These are phyloP conservation scores for Brachionus plicatilis DNA, from an alignment of 1,140 invertebrate species.

Conservation along the genomic window DNA sequence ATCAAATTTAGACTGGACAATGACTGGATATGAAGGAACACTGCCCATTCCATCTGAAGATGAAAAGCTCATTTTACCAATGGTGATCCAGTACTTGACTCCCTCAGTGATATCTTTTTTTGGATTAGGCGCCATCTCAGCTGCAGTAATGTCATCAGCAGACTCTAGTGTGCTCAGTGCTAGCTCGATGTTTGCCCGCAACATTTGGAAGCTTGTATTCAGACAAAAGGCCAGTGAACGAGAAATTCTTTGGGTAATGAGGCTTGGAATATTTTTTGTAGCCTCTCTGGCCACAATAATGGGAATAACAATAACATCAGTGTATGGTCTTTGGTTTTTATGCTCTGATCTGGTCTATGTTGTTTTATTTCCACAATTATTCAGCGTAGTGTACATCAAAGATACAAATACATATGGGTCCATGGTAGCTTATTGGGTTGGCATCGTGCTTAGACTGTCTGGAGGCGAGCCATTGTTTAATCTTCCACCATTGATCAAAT, in stretches of 20 bases:
- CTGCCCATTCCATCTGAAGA: slow-evolving; percentile 67
- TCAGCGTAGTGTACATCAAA: slow-evolving; percentile 93
- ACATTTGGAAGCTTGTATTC: slow-evolving; percentile 93
- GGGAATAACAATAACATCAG: slow-evolving; percentile 90
- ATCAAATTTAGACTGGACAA: slow-evolving; percentile 74
- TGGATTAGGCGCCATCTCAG: slow-evolving; percentile 92
- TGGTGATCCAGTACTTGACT: slow-evolving; percentile 91
- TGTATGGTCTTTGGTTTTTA: slow-evolving; percentile 89
- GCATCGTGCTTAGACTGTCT: slow-evolving; percentile 72
- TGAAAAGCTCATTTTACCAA: slow-evolving; percentile 85
- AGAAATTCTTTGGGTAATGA: slow-evolving; percentile 98
- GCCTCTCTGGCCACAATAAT: slow-evolving; percentile 84
- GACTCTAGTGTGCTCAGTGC: slow-evolving; percentile 94
- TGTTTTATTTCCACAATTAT: slow-evolving; percentile 92
- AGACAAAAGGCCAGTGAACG: slow-evolving; percentile 85
- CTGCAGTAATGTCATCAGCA: slow-evolving; percentile 95
- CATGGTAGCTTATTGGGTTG: slow-evolving; percentile 72
- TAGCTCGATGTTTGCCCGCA: slow-evolving; percentile 94
- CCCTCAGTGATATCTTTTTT: slow-evolving; percentile 87
- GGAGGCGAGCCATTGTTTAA: slow-evolving; percentile 81
- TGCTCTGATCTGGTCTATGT: slow-evolving; percentile 96
- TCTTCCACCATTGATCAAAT: slow-evolving; percentile 75
- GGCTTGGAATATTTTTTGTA: slow-evolving; percentile 82
- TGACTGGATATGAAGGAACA: slow-evolving; percentile 68
- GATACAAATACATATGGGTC: slow-evolving; percentile 85